phyloP scores from a whole-genome alignment of 2,113 vertebrate genomes.

The Hemicordylus capensis region DNA sequence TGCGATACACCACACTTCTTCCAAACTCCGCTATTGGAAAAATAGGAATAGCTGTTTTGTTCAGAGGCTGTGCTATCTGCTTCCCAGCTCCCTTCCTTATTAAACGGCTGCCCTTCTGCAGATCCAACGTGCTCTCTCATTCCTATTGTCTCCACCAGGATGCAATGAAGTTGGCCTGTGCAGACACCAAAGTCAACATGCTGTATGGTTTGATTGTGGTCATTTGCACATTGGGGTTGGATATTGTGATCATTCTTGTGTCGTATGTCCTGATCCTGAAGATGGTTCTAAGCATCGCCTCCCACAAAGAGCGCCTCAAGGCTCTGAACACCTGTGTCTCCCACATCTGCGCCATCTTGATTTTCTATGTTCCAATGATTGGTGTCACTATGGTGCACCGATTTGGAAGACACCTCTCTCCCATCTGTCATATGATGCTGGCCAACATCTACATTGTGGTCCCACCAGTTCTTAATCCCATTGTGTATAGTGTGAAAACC shows the following conservation, averaged over 20 bases:
- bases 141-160: conserved; percentile 53
- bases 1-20: conserved; percentile 33
- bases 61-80: conserved; percentile 19
- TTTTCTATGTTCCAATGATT: conserved; percentile 48
- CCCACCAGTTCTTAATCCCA: conserved; percentile 43
- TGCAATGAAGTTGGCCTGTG: conserved; percentile 39
- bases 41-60: background rate
- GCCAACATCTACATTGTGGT: conserved; percentile 35
- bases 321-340: conserved; percentile 44
- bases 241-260: conserved; percentile 28
- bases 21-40: conserved; percentile 11
- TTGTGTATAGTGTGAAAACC: conserved; percentile 43
- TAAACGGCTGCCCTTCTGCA: conserved; percentile 31
- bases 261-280: conserved; percentile 38
- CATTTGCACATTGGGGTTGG: conserved; percentile 14
- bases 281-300: conserved; percentile 21
- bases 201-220: conserved; percentile 41
- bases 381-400: background rate
- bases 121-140: conserved; percentile 39
- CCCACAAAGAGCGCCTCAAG: conserved; percentile 27
- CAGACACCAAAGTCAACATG: conserved; percentile 36
- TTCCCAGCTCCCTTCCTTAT: conserved; percentile 43
- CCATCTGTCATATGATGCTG: conserved; percentile 2
- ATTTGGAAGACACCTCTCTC: background rate
- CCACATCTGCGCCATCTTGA: conserved; percentile 41